These are phyloP conservation scores for Drosophila gaucha DNA, from an alignment of 2,888 invertebrate species.

Conservation along the genomic window DNA sequence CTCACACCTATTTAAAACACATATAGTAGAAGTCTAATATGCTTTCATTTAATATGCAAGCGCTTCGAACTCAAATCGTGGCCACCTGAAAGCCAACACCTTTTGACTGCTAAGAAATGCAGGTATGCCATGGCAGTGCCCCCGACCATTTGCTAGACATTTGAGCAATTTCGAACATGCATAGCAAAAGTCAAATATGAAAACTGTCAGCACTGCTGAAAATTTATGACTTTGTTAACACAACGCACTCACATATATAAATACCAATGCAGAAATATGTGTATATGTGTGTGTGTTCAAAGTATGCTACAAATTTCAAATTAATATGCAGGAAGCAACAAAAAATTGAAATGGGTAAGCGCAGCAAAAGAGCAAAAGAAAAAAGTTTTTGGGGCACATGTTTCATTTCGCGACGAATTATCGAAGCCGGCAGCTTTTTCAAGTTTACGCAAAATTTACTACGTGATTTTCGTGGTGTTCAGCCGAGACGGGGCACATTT, in stretches of 20 bases:
- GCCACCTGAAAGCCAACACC: slow-evolving; percentile 17
- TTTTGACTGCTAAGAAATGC: slow-evolving; percentile 9
- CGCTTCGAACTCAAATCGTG: slow-evolving; percentile 23
- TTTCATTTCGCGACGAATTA: slow-evolving; percentile 70
- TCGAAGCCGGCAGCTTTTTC: slow-evolving; percentile 62
- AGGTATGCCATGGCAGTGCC: slow-evolving; percentile 20
- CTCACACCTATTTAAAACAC: slow-evolving; percentile 16
- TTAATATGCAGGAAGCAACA: slow-evolving; percentile 66
- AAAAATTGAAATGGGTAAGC: slow-evolving; percentile 58
- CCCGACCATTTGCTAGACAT: slow-evolving; percentile 39
- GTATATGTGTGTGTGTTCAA: slow-evolving; percentile 34
- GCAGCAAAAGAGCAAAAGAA: slow-evolving; percentile 17
- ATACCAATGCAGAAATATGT: slow-evolving; percentile 25
- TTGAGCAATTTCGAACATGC: slow-evolving; percentile 59
- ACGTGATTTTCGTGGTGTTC: slow-evolving; percentile 73
- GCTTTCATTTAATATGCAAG: slow-evolving; percentile 42
- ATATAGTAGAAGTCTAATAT: slow-evolving; percentile 18
- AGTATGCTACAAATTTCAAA: slow-evolving; percentile 78
- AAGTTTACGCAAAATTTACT: slow-evolving; percentile 67
- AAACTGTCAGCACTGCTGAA: slow-evolving; percentile 71
- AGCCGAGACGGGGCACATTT: slow-evolving; percentile 22
- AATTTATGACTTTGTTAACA: slow-evolving; percentile 78
- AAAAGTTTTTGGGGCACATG: slow-evolving; percentile 38
- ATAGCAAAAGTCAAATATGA: slow-evolving; percentile 78
- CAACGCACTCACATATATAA: slow-evolving; percentile 32